These are phyloP conservation scores for Euphonia xanthogaster DNA, from an alignment of 2,797 vertebrate genomes.

Conservation along the genomic window DNA sequence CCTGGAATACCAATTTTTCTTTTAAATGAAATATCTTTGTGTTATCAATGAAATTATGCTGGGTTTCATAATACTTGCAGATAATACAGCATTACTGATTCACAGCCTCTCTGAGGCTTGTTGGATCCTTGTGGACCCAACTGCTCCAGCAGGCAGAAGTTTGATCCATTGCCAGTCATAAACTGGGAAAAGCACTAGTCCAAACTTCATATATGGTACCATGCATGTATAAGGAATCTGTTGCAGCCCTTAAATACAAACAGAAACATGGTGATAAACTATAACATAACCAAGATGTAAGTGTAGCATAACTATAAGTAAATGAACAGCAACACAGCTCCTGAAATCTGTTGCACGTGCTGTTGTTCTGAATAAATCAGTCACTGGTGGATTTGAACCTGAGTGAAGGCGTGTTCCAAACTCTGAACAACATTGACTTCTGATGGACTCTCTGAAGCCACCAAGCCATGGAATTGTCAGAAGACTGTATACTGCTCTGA, in stretches of 20 bases:
- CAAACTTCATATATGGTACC: neutral
- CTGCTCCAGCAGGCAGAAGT: neutral
- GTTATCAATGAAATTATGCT: neutral
- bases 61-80: neutral
- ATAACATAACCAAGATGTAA: neutral
- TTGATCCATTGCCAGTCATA: neutral
- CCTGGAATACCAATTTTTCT: neutral
- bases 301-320: neutral
- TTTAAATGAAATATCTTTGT: neutral
- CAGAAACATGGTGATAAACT: neutral
- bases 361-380: neutral
- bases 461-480: neutral
- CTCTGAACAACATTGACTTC: neutral
- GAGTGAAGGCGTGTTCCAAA: neutral
- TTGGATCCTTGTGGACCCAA: neutral
- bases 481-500: neutral
- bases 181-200: neutral
- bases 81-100: neutral
- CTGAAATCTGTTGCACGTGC: rapidly evolving
- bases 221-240: neutral
- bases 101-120: neutral
- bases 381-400: neutral
- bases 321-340: neutral
- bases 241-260: neutral
- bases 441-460: neutral